Conservation (phyloP, 2,797 vertebrate species). For the Pogoniulus pusillus region DNA sequence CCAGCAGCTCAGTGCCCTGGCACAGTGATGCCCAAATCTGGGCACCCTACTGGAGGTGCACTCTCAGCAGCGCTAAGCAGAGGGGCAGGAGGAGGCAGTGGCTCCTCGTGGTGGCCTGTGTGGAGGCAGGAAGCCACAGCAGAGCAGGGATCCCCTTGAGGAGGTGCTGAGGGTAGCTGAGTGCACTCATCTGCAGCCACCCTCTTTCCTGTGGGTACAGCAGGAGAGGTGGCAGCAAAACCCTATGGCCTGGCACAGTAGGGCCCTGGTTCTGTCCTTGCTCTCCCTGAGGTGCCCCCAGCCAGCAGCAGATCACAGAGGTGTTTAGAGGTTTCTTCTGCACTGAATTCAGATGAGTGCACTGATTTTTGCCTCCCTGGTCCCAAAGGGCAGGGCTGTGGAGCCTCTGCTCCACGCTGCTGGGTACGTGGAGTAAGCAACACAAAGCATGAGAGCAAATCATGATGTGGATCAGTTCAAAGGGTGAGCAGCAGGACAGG, state of each 20-base stretch:
- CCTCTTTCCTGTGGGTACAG: neutral
- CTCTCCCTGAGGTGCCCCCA: neutral
- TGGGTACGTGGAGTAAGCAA: neutral
- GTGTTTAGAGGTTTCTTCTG: neutral
- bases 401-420: neutral
- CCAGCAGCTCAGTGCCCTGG: too few relatives aligned
- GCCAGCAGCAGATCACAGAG: neutral
- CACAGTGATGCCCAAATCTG: too few relatives aligned
- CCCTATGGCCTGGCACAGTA: rapidly evolving
- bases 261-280: rapidly evolving
- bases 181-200: neutral
- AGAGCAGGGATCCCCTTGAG: neutral
- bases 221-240: rapidly evolving
- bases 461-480: neutral
- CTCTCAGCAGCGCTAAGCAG: too few relatives aligned
- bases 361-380: neutral
- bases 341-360: rapidly evolving
- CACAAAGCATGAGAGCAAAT: neutral
- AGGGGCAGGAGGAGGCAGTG: neutral
- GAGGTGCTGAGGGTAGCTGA: neutral
- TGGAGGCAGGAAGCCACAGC: neutral
- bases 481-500: too few relatives aligned
- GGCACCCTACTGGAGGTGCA: too few relatives aligned
- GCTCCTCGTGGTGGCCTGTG: neutral
- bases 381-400: neutral